Percentiles rank a stretch among this genome's conserved stretches.
These are phyloP conservation scores for Forbesichthys agassizii DNA, from an alignment of 2,113 vertebrate species.

Conservation along the genomic window DNA sequence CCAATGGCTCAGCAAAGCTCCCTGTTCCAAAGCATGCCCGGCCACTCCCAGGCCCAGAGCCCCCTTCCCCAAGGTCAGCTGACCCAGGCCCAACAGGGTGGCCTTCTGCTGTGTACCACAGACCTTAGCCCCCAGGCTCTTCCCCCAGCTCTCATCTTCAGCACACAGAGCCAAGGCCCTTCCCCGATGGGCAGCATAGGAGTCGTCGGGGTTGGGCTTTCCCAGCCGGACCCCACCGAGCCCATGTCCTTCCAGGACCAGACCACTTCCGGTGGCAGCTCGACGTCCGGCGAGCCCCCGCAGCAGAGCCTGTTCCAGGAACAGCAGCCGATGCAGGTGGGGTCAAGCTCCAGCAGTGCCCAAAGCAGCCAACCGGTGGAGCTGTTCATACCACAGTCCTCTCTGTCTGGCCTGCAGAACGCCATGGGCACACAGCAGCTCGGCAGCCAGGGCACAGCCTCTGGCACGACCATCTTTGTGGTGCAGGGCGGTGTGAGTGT, in stretches of 20 bases:
- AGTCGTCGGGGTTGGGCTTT: conserved; percentile 80
- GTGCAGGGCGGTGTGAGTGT: conserved; percentile 84
- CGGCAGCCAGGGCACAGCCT: conserved; percentile 75
- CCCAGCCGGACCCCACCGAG: conserved; percentile 83
- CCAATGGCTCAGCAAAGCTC: conserved; percentile 75
- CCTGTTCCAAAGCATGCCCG: conserved; percentile 79
- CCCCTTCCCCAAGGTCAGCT: conserved; percentile 58
- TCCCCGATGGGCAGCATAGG: conserved; percentile 67
- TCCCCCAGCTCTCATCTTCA: conserved; percentile 79
- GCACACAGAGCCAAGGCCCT: conserved; percentile 69
- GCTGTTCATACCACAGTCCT: conserved; percentile 89
- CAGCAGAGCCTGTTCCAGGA: conserved; percentile 89
- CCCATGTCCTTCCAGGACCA: conserved; percentile 97
- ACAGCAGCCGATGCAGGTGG: conserved; percentile 93
- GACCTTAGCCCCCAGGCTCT: conserved; percentile 86
- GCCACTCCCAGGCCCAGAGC: conserved; percentile 53
- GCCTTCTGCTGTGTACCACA: conserved; percentile 87
- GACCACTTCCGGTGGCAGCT: conserved; percentile 78
- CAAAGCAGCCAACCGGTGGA: conserved; percentile 85
- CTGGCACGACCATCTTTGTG: conserved; percentile 82
- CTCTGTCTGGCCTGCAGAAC: conserved; percentile 88
- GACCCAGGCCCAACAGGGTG: conserved; percentile 74
- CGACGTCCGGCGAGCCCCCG: conserved; percentile 73
- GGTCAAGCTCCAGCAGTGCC: conserved; percentile 79
- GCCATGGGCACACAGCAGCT: conserved; percentile 87